Evolutionary conservation across 2,113 vertebrate species (phyloP).

Genomic region (Prietella phreatophila): DNA sequence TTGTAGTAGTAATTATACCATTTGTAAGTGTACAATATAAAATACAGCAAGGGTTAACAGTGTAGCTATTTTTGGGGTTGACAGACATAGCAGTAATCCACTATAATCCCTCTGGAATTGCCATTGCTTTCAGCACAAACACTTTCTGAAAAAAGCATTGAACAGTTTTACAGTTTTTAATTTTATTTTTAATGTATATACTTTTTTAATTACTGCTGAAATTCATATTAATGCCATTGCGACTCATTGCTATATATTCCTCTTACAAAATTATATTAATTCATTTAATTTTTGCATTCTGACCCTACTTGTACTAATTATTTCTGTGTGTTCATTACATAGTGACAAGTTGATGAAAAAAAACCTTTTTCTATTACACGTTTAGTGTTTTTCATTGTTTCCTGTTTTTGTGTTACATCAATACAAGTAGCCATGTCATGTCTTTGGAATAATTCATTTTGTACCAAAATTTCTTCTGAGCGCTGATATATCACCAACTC

Average conservation of each 20-base stretch:
- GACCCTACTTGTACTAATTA: not conserved
- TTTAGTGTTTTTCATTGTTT: too few relatives aligned
- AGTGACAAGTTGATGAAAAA: not conserved
- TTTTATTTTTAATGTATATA: conserved; percentile 4
- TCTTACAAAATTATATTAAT: not conserved
- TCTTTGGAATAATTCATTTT: too few relatives aligned
- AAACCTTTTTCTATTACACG: not conserved
- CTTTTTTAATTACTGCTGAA: not conserved
- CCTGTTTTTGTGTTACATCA: too few relatives aligned
- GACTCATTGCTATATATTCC: not conserved
- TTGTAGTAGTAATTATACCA: not conserved
- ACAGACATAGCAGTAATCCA: conserved; percentile 62
- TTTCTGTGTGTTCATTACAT: too few relatives aligned
- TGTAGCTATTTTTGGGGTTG: conserved; percentile 54
- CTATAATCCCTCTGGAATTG: conserved; percentile 62
- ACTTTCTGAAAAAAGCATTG: not conserved
- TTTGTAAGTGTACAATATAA: not conserved
- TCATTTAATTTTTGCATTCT: not conserved
- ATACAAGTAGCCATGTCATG: too few relatives aligned
- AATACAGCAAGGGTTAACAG: not conserved
- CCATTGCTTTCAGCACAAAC: conserved; percentile 48
- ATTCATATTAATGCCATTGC: not conserved
- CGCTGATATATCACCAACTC: not conserved
- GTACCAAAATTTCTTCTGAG: too few relatives aligned
- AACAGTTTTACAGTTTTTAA: not conserved